A percentile compares a stretch with the other conserved stretches of the same genome.
These are phyloP conservation scores for Drosophila setifemur DNA, from an alignment of 1,140 invertebrate genomes.

Conservation along the genomic window DNA sequence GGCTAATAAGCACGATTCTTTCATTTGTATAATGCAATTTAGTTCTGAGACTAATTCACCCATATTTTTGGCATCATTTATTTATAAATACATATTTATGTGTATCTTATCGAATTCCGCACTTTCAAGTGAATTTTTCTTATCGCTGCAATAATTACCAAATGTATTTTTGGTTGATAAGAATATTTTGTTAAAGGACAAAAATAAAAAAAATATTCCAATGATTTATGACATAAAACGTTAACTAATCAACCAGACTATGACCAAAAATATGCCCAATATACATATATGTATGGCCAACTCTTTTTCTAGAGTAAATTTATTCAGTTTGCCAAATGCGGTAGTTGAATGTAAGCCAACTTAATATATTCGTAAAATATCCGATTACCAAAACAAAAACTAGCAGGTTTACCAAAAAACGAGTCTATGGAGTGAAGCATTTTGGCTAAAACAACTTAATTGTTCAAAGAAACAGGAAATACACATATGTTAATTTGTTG, in stretches of 20 bases:
- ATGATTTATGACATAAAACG: conserved; percentile 37
- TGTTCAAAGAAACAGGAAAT: conserved; percentile 4
- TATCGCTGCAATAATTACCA: conserved; percentile 53
- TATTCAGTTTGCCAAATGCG: conserved; percentile 31
- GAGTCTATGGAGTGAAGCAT: conserved; percentile 25
- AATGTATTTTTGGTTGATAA: conserved; percentile 61
- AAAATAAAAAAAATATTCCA: conserved; percentile 2
- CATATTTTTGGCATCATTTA: not conserved
- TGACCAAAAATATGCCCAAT: conserved; percentile 24
- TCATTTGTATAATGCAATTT: not conserved
- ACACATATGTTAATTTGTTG: not conserved
- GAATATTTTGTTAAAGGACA: not conserved
- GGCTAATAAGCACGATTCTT: too few relatives aligned
- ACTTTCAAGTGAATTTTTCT: conserved; percentile 52
- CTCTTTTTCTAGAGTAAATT: conserved; percentile 46
- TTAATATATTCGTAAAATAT: conserved; percentile 55
- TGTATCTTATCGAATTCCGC: conserved; percentile 28
- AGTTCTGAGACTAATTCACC: not conserved
- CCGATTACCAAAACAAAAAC: conserved; percentile 6
- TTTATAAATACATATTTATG: not conserved
- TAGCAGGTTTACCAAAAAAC: conserved; percentile 45
- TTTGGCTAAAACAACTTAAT: conserved; percentile 57
- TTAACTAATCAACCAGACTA: conserved; percentile 35
- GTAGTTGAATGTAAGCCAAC: conserved; percentile 12
- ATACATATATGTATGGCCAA: conserved; percentile 21